Percentiles rank a stretch among this genome's conserved stretches.
phyloP scores from a whole-genome alignment of 2,113 vertebrate genomes.

The Hemiscyllium ocellatum region DNA sequence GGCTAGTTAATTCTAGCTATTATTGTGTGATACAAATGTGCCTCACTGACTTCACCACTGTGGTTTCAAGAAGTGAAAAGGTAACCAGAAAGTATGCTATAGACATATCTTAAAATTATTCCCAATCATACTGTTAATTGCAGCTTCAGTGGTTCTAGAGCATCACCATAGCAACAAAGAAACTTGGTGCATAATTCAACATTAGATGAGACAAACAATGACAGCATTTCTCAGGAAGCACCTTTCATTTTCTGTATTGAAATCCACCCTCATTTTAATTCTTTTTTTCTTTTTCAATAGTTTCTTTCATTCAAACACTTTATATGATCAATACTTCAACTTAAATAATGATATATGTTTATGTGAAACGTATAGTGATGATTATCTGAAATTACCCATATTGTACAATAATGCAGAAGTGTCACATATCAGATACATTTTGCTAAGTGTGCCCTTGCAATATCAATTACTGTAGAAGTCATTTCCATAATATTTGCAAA shows the following conservation, averaged over 20 bases:
- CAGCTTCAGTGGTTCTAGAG: neutral
- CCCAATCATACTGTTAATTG: conserved; percentile 23
- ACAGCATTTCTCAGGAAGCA: neutral
- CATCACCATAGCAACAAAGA: conserved; percentile 32
- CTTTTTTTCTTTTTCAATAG: neutral
- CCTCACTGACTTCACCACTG: neutral
- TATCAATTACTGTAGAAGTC: neutral
- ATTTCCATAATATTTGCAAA: neutral
- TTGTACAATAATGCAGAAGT: neutral
- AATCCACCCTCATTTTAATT: neutral
- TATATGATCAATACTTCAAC: neutral
- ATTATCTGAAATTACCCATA: neutral
- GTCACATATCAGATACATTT: neutral
- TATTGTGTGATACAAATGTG: neutral
- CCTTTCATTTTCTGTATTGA: neutral
- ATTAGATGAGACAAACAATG: conserved; percentile 27
- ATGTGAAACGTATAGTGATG: neutral
- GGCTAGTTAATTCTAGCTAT: neutral
- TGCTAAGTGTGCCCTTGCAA: neutral
- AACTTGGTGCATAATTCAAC: conserved; percentile 12
- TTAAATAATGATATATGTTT: neutral
- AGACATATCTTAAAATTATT: conserved; percentile 23
- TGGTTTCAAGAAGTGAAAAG: neutral
- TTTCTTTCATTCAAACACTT: neutral
- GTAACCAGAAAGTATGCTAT: neutral